Evolutionary conservation across 2,888 invertebrate genomes (phyloP).

Genomic region (Zaprionus lineosus): DNA sequence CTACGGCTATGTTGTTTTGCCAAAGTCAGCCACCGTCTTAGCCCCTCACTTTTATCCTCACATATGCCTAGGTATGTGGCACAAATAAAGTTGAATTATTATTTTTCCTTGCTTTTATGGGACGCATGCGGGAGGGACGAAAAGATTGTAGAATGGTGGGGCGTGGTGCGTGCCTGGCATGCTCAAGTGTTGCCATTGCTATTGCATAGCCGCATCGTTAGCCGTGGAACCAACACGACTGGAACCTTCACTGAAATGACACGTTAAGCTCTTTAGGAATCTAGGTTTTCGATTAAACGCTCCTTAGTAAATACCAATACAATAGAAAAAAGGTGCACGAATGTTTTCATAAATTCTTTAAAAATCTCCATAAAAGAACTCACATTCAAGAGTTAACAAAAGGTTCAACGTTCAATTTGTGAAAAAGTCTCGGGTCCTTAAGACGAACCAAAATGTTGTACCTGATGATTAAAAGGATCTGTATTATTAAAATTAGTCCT

Average conservation of each 20-base stretch:
- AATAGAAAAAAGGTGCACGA: slow-evolving; percentile 30
- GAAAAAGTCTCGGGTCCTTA: no score
- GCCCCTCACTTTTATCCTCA: slow-evolving; percentile 1
- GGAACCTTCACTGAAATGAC: slow-evolving; percentile 41
- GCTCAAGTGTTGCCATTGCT: slow-evolving; percentile 68
- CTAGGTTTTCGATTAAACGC: slow-evolving; percentile 47
- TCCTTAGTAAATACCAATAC: slow-evolving; percentile 50
- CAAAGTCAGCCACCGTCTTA: not conserved
- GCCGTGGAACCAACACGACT: slow-evolving; percentile 33
- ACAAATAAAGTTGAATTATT: slow-evolving; percentile 76
- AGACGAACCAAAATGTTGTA: no score
- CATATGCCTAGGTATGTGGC: slow-evolving; percentile 65
- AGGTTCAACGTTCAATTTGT: no score
- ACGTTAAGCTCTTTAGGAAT: slow-evolving; percentile 60
- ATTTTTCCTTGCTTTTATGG: slow-evolving; percentile 75
- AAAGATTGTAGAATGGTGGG: slow-evolving; percentile 11
- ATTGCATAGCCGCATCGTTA: slow-evolving; percentile 69
- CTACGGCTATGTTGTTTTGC: slow-evolving; percentile 34
- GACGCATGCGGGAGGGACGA: slow-evolving; percentile 16
- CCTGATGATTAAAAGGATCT: no score
- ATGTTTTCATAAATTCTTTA: slow-evolving; percentile 30
- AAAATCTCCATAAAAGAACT: slow-evolving; percentile 14
- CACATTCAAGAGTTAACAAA: slow-evolving; percentile 2
- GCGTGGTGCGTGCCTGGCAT: slow-evolving; percentile 68
- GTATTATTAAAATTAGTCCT: no score